Conservation (phyloP, 2,797 vertebrate species). For the Halcyon badia region DNA sequence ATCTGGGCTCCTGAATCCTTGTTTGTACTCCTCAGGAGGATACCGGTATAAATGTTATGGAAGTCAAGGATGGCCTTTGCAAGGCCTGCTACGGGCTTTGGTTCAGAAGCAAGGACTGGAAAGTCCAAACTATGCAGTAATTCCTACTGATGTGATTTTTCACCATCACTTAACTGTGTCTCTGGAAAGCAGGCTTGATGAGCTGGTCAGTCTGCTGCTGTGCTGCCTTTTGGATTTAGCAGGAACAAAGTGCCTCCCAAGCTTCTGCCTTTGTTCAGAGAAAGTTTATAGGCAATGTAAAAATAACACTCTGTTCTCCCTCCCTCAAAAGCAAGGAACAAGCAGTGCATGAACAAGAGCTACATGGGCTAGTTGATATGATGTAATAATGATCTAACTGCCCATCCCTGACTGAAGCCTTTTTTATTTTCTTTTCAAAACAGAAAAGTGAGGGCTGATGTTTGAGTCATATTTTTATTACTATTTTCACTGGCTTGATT, state of each 20-base stretch:
- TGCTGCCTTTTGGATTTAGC: background rate
- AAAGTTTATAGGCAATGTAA: background rate
- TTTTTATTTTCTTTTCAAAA: background rate
- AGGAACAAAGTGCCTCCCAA: background rate
- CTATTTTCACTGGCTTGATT: background rate
- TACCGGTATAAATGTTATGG: background rate
- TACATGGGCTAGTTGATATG: background rate
- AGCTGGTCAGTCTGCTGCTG: background rate
- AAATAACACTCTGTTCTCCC: background rate
- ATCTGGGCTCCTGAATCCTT: background rate
- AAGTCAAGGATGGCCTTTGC: background rate
- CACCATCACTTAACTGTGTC: slow-evolving; percentile 3
- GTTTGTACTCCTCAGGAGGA: background rate
- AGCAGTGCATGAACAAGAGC: background rate
- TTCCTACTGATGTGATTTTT: slow-evolving; percentile 20
- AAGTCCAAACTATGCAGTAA: background rate
- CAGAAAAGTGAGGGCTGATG: background rate
- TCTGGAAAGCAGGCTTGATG: background rate
- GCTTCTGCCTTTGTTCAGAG: background rate
- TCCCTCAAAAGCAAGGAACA: background rate
- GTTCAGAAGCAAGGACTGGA: background rate
- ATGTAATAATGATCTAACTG: background rate
- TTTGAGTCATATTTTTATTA: background rate
- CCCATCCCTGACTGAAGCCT: background rate
- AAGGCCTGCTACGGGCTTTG: background rate